Base-by-base conservation (phyloP, 2,888 invertebrate species). In the Pseudoips prasinana region DNA sequence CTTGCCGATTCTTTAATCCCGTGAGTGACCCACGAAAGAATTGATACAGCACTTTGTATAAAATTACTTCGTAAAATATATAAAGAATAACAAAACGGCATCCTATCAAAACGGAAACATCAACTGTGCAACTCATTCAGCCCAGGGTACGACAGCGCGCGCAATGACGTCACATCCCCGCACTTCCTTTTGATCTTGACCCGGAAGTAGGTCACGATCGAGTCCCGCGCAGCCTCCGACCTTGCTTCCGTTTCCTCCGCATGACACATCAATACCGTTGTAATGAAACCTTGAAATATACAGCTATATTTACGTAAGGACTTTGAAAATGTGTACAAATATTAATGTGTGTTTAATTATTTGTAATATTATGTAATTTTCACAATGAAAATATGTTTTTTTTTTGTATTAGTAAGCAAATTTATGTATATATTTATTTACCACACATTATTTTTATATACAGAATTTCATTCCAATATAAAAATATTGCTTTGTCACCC, bases 161-260 rank as follows among this genome's bases (percentile, higher is more conserved):
- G 73, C 73, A 69, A 50, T 55, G 40, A 42, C 23, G 10, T 25
- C 29, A 23, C 38, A 14, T n/a, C 32, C 25, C 26, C 22, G 22
- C 36, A 8, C 39, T 51, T 50, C 64, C 51, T 39, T 39, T 38
- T 75, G 81, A 64, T 82, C 82, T 81, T 81, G 82, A 81, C 81
- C 79, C 68, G 64, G 65, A 57, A 59, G 51, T 64, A 52, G 80
- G 82, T 74, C 77, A 78, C 25, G 68, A 73, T 64, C 73, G 61
- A 39, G 62, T 74, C 76, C 73, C 73, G 76, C 75, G 74, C 76
- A 76, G 64, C 63, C 61, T 61, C 51, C 64, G 67, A 71, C 73
- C 70, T 73, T 75, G 74, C 37, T 26, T 22, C 45, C 39, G 20
- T 19, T 39, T 47, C 45, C 45, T 42, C 45, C 17, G 20, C 7